phyloP scores from a whole-genome alignment of 37 sponge, comb jelly and placozoan species.

The Amphimedon queenslandica region DNA sequence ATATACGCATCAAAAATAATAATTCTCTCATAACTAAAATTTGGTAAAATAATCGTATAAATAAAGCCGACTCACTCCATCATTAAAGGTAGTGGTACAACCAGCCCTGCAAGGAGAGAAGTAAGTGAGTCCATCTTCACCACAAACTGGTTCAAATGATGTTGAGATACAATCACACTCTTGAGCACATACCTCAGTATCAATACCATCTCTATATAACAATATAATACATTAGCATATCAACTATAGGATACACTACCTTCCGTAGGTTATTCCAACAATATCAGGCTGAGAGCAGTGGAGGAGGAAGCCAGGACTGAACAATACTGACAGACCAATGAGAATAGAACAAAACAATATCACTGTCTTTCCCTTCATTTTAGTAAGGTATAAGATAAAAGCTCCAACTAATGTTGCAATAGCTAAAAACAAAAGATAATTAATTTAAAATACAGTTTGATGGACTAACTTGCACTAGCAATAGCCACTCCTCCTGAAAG shows the following conservation, averaged over 20 bases:
- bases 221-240: too few species aligned
- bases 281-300: not conserved
- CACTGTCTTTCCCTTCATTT: not conserved
- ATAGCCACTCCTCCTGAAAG: constrained; percentile 8
- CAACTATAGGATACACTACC: too few species aligned
- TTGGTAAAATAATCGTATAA: too few species aligned
- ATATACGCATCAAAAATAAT: too few species aligned
- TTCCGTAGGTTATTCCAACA: not conserved
- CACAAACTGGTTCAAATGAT: constrained; percentile 67
- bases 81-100: not conserved
- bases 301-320: not conserved
- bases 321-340: not conserved
- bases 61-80: not conserved
- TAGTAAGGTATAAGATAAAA: not conserved
- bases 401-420: not conserved
- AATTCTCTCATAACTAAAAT: too few species aligned
- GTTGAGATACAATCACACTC: constrained; percentile 42
- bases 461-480: not conserved
- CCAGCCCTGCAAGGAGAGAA: constrained; percentile 45
- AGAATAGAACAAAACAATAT: not conserved
- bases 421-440: not conserved
- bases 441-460: not conserved
- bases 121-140: constrained; percentile 46
- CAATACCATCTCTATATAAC: not conserved
- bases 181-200: not conserved